Evolutionary conservation across 2,888 invertebrate genomes (phyloP).

Genomic region (Pediacus dermestoides): DNA sequence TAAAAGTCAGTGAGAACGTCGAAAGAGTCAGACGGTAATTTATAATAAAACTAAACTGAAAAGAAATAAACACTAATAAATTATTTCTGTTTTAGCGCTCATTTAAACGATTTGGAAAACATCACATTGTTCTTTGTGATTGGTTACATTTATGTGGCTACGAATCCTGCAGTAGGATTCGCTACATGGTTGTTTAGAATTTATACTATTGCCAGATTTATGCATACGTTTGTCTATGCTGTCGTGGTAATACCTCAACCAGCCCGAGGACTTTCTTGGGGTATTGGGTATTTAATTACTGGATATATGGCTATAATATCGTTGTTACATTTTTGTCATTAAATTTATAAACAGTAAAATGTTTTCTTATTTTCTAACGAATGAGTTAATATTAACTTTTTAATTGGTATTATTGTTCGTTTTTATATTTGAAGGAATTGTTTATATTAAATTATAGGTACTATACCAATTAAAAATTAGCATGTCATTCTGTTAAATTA

Average conservation of each 20-base stretch:
- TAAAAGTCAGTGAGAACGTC: slow-evolving; percentile 46
- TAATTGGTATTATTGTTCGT: no score
- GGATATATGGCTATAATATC: slow-evolving; percentile 39
- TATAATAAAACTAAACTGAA: not conserved
- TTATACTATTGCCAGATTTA: slow-evolving; percentile 30
- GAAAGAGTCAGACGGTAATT: slow-evolving; percentile 49
- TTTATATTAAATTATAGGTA: no score
- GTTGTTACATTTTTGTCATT: no score
- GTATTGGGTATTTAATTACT: slow-evolving; percentile 32
- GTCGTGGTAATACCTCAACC: slow-evolving; percentile 39
- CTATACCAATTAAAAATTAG: no score
- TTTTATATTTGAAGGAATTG: no score
- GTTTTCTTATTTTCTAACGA: no score
- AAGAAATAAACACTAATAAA: not conserved
- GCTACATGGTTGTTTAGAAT: slow-evolving; percentile 46
- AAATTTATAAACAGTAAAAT: no score
- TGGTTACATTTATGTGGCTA: slow-evolving; percentile 58
- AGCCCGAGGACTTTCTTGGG: slow-evolving; percentile 35
- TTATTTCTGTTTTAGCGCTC: slow-evolving; percentile 54
- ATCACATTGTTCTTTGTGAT: slow-evolving; percentile 61
- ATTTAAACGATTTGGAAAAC: slow-evolving; percentile 68
- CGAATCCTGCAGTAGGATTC: slow-evolving; percentile 51
- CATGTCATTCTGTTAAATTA: no score
- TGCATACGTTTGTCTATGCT: slow-evolving; percentile 38
- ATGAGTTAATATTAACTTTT: no score